Evolutionary conservation across 2,888 invertebrate genomes (phyloP), one percentile per base, ranked within the genome.

Genomic region (Cistogaster globosa): DNA sequence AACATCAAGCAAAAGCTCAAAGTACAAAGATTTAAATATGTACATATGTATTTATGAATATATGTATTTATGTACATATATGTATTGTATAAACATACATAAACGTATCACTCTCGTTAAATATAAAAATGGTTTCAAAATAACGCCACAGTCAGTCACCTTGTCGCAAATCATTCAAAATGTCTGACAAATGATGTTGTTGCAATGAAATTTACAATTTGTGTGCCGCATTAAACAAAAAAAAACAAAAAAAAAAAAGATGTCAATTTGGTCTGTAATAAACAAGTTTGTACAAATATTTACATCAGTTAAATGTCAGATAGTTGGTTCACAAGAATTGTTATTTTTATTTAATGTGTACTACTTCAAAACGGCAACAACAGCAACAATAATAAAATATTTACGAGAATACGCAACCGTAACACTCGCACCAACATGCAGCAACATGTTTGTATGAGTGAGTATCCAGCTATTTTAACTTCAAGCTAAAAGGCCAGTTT

Each of bases 101-200:
- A n/a, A 12, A 58, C n/a, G 48, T 16, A 38, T n/a, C 57, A 72
- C 62, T 83, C 72, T 11, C 18, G 7, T 53, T 71, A 69, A 62
- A 14, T 62, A 18, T 26, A 65, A 63, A 48, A 26, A 63, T 18
- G 62, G 18, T 38, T 72, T 81, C 16, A 67, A 74, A 68, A 72
- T 62, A 76, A 72, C 62, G 67, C 72, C 58, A 71, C 51, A 65
- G 58, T 67, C 51, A 65, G 58, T 67, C 65, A 53, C 53, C 18
- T 18, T 67, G 76, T 77, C 77, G 77, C 80, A 84, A 80, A 84
- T 60, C 71, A 76, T 55, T 84, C 62, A 77, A 77, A 22, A 57
- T 48, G 62, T 42, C 51, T 80, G 67, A 58, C 68, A 84, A 62
- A 51, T 69, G 80, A 72, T 72, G 20, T 53, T 65, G 65, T 67